Base-by-base conservation (phyloP, 2,797 vertebrate genomes). In the Eulemur rubriventer region DNA sequence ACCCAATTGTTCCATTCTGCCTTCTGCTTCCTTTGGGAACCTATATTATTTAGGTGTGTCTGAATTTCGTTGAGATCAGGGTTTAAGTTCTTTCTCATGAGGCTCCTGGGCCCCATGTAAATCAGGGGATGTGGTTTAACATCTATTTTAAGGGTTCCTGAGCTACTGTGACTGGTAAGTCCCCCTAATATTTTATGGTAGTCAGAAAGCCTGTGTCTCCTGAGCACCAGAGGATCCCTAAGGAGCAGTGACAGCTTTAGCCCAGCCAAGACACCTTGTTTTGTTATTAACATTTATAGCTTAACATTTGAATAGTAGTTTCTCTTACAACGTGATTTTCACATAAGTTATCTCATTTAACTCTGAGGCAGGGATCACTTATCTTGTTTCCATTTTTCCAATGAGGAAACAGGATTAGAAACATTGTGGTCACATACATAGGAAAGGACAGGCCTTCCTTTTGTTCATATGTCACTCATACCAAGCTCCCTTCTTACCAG, bases 141-240 rank as follows among this genome's bases (percentile, higher is more conserved):
- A 79, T 93, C 92, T 95, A 38, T 93, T 95, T 91, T 94, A 96
- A 96, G 72, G 46, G 33, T 26, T 81, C 28, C 70, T 91, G 26
- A 89, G 69, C 48, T 85, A 41, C 57, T 84, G 65, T 95, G 75
- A 89, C 70, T 89, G 82, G 46, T 89, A 85, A 38, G 13, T 96
- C 80, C 61, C 55, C 80, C 38, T 93, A 69, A 94, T 55, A 75
- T 65, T 87, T 50, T 76, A 20, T 78, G 83, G 48, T 75, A 57
- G 24, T 72, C 63, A 78, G 63, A 41, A 46, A 12, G 24, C 46
- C 57, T n/a, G 33, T 84, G 43, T 85, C 33, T n/a, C 46, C 52
- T 41, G 14, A 81, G 30, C 28, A 86, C 41, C 28, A 81, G 75
- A 92, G 65, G 76, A 78, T 78, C 55, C 69, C n/a, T 78, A 78